phyloP scores from a whole-genome alignment of 2,113 vertebrate genomes.

The Pungitius pungitius region DNA sequence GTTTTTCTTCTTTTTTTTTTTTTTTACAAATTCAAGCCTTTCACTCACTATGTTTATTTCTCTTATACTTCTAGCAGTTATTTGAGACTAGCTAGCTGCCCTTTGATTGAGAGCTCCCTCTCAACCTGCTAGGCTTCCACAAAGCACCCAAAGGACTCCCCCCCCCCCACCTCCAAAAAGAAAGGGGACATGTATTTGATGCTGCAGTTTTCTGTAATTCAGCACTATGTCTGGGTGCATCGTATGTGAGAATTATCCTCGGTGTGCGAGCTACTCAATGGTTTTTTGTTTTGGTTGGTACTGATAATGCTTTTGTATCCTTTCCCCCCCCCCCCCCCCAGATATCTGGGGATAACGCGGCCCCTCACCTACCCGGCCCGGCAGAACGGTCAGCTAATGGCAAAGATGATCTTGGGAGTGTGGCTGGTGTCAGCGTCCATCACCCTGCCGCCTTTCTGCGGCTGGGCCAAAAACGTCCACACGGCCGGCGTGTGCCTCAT shows the following conservation, averaged over 20 bases:
- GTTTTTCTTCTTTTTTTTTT: neutral
- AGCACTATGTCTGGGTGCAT: neutral
- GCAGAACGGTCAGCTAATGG: slow-evolving; percentile 85
- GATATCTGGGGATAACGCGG: slow-evolving; percentile 84
- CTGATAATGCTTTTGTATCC: slow-evolving; percentile 32
- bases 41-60: slow-evolving; percentile 59
- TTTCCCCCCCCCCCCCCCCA: slow-evolving; percentile 47
- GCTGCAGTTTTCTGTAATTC: neutral
- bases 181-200: slow-evolving; percentile 31
- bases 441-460: slow-evolving; percentile 84
- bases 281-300: neutral
- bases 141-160: slow-evolving; percentile 1
- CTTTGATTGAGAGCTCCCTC: slow-evolving; percentile 59
- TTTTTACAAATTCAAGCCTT: slow-evolving; percentile 41
- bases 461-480: slow-evolving; percentile 84
- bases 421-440: slow-evolving; percentile 85
- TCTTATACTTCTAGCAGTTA: slow-evolving; percentile 52
- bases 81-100: slow-evolving; percentile 52
- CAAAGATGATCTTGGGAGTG: slow-evolving; percentile 85
- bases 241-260: neutral
- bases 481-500: slow-evolving; percentile 82
- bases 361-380: slow-evolving; percentile 84
- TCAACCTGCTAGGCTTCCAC: slow-evolving; percentile 31
- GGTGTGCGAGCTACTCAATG: neutral
- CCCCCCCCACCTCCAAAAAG: neutral